Evolutionary conservation across 2,113 vertebrate species (phyloP).

Genomic region (Calidris pygmaea): DNA sequence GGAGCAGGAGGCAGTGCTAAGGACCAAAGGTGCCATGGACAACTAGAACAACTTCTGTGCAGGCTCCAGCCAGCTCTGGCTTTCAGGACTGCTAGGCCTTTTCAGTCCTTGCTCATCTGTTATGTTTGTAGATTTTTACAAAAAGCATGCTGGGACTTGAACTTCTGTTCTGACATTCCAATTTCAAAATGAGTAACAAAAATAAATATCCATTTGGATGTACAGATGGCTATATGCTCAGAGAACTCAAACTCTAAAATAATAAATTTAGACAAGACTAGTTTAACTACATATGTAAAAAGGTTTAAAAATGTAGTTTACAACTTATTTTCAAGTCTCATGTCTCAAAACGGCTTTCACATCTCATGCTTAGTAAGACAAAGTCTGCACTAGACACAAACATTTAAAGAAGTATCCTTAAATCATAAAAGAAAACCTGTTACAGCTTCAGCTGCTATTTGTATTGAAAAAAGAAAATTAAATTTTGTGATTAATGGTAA

Average conservation of each 20-base stretch:
- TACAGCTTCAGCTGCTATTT: neutral
- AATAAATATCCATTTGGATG: neutral
- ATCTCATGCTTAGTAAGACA: neutral
- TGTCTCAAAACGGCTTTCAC: neutral
- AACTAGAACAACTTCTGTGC: neutral
- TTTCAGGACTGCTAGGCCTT: neutral
- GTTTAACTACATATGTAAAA: neutral
- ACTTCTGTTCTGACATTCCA: neutral
- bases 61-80: neutral
- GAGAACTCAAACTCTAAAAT: neutral
- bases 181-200: neutral
- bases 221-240: neutral
- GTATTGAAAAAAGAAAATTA: neutral
- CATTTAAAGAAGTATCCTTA: neutral
- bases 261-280: neutral
- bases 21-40: neutral
- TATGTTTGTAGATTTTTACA: neutral
- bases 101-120: neutral
- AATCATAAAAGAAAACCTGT: neutral
- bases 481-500: neutral
- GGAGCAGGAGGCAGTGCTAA: neutral
- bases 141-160: neutral
- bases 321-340: neutral
- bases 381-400: neutral
- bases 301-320: neutral